phyloP scores from a whole-genome alignment of 2,113 vertebrate species.

The Heteronetta atricapilla region DNA sequence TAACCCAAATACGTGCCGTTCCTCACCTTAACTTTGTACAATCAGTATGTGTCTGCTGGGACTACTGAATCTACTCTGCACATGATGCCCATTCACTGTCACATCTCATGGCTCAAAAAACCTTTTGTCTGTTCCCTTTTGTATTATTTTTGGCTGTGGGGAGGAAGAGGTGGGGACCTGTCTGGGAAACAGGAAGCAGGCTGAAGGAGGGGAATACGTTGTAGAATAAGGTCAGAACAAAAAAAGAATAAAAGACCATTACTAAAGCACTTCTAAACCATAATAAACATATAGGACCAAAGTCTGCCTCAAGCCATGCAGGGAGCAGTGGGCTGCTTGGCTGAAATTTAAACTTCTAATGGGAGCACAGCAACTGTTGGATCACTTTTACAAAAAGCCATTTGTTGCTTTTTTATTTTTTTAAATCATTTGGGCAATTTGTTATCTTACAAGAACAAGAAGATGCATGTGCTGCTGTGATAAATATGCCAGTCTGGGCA shows the following conservation, averaged over 20 bases:
- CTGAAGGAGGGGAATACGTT: constrained; percentile 30
- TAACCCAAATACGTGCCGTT: neutral
- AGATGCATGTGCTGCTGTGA: neutral
- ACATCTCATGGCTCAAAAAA: constrained; percentile 43
- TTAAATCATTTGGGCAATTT: neutral
- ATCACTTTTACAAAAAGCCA: neutral
- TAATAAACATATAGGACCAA: constrained; percentile 50
- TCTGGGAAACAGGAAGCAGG: constrained; percentile 65
- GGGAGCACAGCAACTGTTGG: neutral
- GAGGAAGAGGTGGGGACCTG: constrained; percentile 62
- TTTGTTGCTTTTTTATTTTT: neutral
- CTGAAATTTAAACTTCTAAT: neutral
- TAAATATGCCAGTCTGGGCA: constrained; percentile 1
- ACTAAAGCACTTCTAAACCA: neutral
- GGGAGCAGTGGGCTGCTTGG: neutral
- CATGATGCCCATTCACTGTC: constrained; percentile 28
- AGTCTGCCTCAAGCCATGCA: neutral
- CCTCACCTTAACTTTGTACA: neutral
- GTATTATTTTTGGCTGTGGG: constrained; percentile 61
- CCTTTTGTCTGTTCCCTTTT: constrained; percentile 48
- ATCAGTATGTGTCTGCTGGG: neutral
- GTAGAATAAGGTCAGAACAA: constrained; percentile 42
- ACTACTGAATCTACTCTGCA: neutral
- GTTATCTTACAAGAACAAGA: constrained; percentile 39
- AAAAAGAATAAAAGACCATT: constrained; percentile 45